Base-by-base conservation (phyloP, 2,113 vertebrate genomes). In the Ctenomys sociabilis region DNA sequence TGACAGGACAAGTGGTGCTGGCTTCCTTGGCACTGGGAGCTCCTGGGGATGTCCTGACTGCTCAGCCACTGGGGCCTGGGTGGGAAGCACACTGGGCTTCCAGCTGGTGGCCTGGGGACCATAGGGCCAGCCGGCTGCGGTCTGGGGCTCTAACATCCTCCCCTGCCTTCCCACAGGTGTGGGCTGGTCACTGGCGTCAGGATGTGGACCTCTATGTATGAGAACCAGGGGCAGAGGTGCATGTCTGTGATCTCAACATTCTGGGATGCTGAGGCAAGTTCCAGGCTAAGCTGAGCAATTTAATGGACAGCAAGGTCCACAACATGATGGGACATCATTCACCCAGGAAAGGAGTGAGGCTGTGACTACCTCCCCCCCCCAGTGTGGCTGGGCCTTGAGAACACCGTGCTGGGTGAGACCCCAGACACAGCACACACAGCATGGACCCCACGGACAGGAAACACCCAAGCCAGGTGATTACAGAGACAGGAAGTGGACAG, bases 381-480 rank as follows among this genome's bases (percentile, higher is more conserved):
- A 24, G 40, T 8, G 30, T 10, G 30, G 37, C 8, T 3, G 6
- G 14, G 5, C 83, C 35, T 0, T 0, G 37, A 24, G 35, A 2
- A 10, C 21, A 4, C 0, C 0, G 0, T 0, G 40, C 14, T 54
- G 11, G 35, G 30, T 2, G 64, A 43, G 59, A 4, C 28, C 8
- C 43, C 54, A 17, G 77, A 52, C 40, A 75, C n/a, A 30, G 88
- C 37, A 9, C 88, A 35, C 24, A 21, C 0, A 3, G 52, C 1
- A 24, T 91, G 87, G 2, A 7, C 4, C 37, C 72, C 40, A 30
- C 28, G 3, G 32, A 90, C 9, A 37, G 8, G 52, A 32, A 22
- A 7, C 0, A 6, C 2, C 77, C 78, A 35, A 43, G 12, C 37
- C 5, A 32, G 40, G 83, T 5, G 0, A 1, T 0, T 37, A 83